These are phyloP conservation scores for Macrobrachium nipponense DNA, from an alignment of 1,140 invertebrate species.

Conservation along the genomic window DNA sequence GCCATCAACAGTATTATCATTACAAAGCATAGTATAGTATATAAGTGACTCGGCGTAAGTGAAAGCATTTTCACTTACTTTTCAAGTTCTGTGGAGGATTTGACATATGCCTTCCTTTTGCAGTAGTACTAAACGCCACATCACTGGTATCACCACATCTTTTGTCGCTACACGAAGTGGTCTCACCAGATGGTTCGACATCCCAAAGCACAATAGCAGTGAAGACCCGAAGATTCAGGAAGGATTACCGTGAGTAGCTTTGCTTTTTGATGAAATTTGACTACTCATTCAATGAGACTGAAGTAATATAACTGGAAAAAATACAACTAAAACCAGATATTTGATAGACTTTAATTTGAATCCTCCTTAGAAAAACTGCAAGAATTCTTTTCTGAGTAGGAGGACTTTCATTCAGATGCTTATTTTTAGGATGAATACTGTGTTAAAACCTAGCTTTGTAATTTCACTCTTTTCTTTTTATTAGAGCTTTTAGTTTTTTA, in stretches of 20 bases:
- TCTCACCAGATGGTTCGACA: constrained; percentile 83
- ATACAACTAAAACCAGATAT: too few relatives aligned
- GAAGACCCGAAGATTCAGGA: background rate
- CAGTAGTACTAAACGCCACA: constrained; percentile 37
- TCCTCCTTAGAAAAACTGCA: too few relatives aligned
- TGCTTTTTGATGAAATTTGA: background rate
- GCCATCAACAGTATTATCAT: too few relatives aligned
- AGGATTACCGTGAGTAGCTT: background rate
- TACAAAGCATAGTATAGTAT: too few relatives aligned
- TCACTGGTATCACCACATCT: constrained; percentile 47
- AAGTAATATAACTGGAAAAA: background rate
- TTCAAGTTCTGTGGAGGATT: background rate
- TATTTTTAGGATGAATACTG: too few relatives aligned
- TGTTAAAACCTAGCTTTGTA: too few relatives aligned
- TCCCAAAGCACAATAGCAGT: constrained; percentile 26
- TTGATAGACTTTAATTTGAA: too few relatives aligned
- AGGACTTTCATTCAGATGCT: too few relatives aligned
- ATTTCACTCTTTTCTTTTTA: too few relatives aligned
- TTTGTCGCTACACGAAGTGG: constrained; percentile 92
- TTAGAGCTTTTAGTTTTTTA: background rate
- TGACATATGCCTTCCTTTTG: constrained; percentile 9
- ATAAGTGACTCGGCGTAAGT: too few relatives aligned
- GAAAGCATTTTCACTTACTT: too few relatives aligned
- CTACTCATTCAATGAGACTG: background rate
- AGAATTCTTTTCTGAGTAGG: too few relatives aligned